phyloP scores from a whole-genome alignment of 2,113 vertebrate species.

The Carettochelys insculpta region DNA sequence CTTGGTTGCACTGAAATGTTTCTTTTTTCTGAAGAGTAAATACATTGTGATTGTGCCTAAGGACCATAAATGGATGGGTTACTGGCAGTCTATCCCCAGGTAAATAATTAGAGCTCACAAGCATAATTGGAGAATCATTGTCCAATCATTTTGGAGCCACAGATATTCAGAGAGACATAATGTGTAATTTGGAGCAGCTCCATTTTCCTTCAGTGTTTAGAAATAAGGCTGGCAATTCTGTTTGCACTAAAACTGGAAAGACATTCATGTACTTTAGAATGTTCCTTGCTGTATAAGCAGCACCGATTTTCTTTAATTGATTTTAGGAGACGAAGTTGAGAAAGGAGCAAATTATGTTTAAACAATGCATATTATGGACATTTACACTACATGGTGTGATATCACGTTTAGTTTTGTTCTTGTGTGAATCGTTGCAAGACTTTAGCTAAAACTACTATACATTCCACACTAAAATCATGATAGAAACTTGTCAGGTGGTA shows the following conservation, averaged over 20 bases:
- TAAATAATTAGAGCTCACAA: constrained; percentile 70
- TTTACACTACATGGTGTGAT: constrained; percentile 37
- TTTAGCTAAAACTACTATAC: neutral
- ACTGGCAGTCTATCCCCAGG: constrained; percentile 65
- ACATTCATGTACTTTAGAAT: constrained; percentile 44
- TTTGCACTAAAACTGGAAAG: constrained; percentile 45
- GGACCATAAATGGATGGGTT: constrained; percentile 71
- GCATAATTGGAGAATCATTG: constrained; percentile 63
- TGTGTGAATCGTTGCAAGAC: constrained; percentile 38
- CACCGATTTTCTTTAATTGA: constrained; percentile 48
- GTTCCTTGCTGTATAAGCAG: constrained; percentile 24
- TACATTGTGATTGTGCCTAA: constrained; percentile 77
- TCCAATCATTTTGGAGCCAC: constrained; percentile 57
- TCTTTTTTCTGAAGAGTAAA: constrained; percentile 76
- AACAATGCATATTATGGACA: constrained; percentile 28
- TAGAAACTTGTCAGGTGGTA: constrained; percentile 26
- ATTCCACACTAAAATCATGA: constrained; percentile 61
- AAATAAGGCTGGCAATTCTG: constrained; percentile 43
- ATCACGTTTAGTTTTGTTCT: constrained; percentile 61
- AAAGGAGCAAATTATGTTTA: constrained; percentile 51
- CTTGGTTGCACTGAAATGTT: constrained; percentile 80
- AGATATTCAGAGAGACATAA: constrained; percentile 46
- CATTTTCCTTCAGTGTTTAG: constrained; percentile 25
- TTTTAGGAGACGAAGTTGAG: constrained; percentile 47
- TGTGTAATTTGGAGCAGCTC: constrained; percentile 53